Conservation (phyloP, 1,140 invertebrate species). For the Zelostemma sp. region DNA sequence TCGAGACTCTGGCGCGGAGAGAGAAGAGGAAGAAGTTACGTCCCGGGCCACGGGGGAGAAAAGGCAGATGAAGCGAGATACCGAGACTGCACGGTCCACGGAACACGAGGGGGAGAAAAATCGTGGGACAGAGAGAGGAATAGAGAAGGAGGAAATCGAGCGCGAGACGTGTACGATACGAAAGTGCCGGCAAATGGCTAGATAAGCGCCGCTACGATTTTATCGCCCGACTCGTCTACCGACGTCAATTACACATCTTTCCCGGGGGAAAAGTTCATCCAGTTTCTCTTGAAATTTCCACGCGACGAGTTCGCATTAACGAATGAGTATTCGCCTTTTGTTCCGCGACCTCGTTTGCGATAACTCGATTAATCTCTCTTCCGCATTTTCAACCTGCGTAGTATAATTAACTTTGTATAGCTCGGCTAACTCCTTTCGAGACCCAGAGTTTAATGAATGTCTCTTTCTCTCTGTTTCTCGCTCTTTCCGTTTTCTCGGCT, state of each 20-base stretch:
- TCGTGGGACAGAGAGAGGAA: neutral
- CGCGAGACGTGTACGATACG: constrained; percentile 26
- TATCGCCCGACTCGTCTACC: constrained; percentile 51
- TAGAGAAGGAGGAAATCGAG: constrained; percentile 22
- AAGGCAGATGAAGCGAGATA: constrained; percentile 12
- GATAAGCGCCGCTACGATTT: constrained; percentile 54
- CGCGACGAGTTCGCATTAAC: too few species aligned
- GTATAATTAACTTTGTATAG: constrained; percentile 41
- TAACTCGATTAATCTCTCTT: constrained; percentile 40
- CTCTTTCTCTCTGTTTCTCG: constrained; percentile 31
- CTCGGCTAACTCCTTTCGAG: constrained; percentile 26
- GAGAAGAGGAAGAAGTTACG: constrained; percentile 8
- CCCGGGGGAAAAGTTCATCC: constrained; percentile 17
- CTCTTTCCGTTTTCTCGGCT: constrained; percentile 25
- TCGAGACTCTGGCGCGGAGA: neutral
- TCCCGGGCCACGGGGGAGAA: neutral
- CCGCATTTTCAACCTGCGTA: constrained; percentile 30
- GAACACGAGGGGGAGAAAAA: constrained; percentile 13
- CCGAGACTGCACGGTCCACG: neutral
- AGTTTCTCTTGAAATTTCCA: too few species aligned
- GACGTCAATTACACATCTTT: constrained; percentile 39
- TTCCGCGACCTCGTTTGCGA: constrained; percentile 1
- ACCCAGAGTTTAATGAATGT: constrained; percentile 35
- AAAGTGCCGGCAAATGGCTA: constrained; percentile 47
- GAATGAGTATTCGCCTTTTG: too few species aligned